phyloP scores from a whole-genome alignment of 2,113 vertebrate genomes.

The Anguilla rostrata region DNA sequence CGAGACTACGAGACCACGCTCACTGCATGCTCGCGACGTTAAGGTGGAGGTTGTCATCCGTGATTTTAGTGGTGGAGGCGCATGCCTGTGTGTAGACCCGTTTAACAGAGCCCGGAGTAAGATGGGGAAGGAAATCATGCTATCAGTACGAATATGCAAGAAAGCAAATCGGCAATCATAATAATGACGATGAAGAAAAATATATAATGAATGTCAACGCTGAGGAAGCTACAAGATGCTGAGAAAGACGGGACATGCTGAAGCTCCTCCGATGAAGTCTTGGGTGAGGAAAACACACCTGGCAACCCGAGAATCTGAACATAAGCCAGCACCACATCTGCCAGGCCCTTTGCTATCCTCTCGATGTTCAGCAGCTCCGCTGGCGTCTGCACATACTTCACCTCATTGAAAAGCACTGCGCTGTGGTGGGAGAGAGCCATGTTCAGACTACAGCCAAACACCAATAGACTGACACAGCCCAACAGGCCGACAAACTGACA shows the following conservation, averaged over 20 bases:
- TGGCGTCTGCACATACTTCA: conserved; percentile 79
- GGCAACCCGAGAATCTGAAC: conserved; percentile 84
- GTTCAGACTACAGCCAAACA: background rate
- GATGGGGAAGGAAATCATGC: too few relatives aligned
- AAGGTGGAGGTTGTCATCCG: too few relatives aligned
- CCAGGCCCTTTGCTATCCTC: conserved; percentile 75
- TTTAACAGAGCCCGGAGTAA: too few relatives aligned
- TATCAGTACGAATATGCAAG: background rate
- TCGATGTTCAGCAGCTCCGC: conserved; percentile 78
- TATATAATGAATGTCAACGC: too few relatives aligned
- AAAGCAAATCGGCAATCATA: background rate
- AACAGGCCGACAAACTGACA: too few relatives aligned
- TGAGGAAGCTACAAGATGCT: background rate
- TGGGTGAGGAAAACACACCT: conserved; percentile 65
- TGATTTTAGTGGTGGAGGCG: too few relatives aligned
- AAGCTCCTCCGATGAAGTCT: background rate
- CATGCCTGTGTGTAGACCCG: too few relatives aligned
- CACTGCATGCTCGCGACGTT: too few relatives aligned
- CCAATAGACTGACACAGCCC: too few relatives aligned
- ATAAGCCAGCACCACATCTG: conserved; percentile 80
- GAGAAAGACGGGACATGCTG: background rate
- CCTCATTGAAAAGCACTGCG: conserved; percentile 88
- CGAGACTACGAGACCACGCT: background rate
- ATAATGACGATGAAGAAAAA: too few relatives aligned
- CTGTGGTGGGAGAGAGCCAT: conserved; percentile 55